A percentile compares a stretch with the other conserved stretches of the same genome.
phyloP scores from a whole-genome alignment of 2,888 invertebrate species.

The Andrena dorsata region DNA sequence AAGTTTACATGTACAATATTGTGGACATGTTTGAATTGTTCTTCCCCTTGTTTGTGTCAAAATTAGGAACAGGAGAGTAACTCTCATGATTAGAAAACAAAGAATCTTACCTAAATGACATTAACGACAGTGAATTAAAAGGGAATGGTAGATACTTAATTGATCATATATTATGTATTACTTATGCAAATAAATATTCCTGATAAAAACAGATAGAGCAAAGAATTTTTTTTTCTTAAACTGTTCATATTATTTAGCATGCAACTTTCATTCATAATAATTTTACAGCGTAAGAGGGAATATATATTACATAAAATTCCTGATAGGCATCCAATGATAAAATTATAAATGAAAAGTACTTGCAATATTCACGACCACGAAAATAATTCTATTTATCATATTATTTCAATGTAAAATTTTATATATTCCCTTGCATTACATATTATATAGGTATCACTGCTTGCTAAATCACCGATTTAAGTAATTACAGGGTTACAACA shows the following conservation, averaged over 20 bases:
- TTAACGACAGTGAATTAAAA: not conserved
- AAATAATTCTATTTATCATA: conserved; percentile 53
- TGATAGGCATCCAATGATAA: not conserved
- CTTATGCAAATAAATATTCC: not conserved
- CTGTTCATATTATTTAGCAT: not conserved
- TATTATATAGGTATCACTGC: not conserved
- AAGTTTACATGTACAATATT: conserved; percentile 87
- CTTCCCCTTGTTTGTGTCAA: conserved; percentile 72
- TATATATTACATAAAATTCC: not conserved
- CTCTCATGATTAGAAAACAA: conserved; percentile 64
- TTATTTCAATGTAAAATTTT: conserved; percentile 32
- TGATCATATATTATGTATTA: not conserved
- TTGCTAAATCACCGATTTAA: conserved; percentile 33
- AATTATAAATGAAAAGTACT: conserved; percentile 24
- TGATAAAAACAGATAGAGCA: not conserved
- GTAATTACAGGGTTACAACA: conserved; percentile 10
- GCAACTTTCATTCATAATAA: conserved; percentile 17
- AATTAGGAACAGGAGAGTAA: conserved; percentile 73
- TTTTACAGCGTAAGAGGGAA: not conserved
- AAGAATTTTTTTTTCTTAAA: conserved; percentile 7
- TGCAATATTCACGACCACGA: conserved; percentile 45
- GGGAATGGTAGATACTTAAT: not conserved
- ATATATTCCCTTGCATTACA: not conserved
- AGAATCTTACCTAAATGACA: conserved; percentile 53
- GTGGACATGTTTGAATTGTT: conserved; percentile 84